Evolutionary conservation across 2,797 vertebrate genomes (phyloP), one percentile per base, ranked within the genome.

Genomic region (Eulemur albifrons): DNA sequence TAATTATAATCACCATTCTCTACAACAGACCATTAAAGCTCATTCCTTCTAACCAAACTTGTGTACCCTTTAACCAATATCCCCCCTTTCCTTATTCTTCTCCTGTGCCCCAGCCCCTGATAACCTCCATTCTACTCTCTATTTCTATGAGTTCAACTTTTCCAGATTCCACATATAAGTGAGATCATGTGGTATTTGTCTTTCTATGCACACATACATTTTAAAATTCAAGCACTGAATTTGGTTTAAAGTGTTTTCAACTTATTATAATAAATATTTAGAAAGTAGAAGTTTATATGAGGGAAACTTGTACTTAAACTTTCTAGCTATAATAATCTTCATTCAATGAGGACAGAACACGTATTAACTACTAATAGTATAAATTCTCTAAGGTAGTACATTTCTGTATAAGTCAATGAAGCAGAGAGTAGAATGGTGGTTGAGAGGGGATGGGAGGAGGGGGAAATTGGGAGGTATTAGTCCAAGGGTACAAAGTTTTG

Each of bases 181-280:
- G 35, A 59, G 38, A 43, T 79, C 13, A 32, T 59, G 57, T 12
- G 5, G 5, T 48, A 40, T 32, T 69, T 48, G 25, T 10, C 14
- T n/a, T 63, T 75, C n/a, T 75, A 79, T 45, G 30, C 11, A 30
- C 21, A 79, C 0, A 38, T 61, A 11, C n/a, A 52, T 88, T 81
- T 88, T 59, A 0, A 79, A 90, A 87, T 75, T 45, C 23, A 93
- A 52, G 57, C 2, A 48, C 21, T 86, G 48, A 86, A 93, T 93
- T 85, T 77, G 67, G 81, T n/a, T 4, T 88, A 77, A 54, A 65
- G 70, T 12, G 15, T 32, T 69, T 72, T 10, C 57, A 59, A 54
- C 5, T 83, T 21, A 30, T 96, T 95, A 63, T 13, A 90, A 76
- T 9, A 88, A 81, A 88, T n/a, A 57, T 79, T 90, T 93, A 89